Evolutionary conservation across 1,140 invertebrate species (phyloP).

Genomic region (Danaus melanippus): DNA sequence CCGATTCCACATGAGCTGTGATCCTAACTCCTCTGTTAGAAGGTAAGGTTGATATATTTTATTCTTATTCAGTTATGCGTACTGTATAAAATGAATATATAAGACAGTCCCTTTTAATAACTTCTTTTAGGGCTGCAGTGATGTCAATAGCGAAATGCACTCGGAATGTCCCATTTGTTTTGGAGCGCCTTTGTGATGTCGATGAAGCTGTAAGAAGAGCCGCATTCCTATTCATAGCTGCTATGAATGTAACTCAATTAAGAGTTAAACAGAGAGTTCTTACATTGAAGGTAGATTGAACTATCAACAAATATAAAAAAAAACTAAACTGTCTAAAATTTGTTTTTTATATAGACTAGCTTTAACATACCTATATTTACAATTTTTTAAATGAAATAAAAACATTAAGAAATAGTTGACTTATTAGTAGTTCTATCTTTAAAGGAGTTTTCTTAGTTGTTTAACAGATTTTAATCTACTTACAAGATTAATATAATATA

Average conservation of each 20-base stretch:
- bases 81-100: background rate
- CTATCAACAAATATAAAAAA: too few species aligned
- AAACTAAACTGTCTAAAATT: too few species aligned
- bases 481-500: background rate
- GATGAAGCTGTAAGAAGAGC: slow-evolving; percentile 82
- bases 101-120: slow-evolving; percentile 6
- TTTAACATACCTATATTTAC: too few species aligned
- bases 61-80: background rate
- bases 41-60: slow-evolving; percentile 39
- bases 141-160: slow-evolving; percentile 77
- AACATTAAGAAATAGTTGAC: background rate
- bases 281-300: slow-evolving; percentile 49
- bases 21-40: slow-evolving; percentile 82
- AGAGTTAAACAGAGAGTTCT: slow-evolving; percentile 60
- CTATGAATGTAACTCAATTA: slow-evolving; percentile 63
- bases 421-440: too few species aligned
- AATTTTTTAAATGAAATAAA: background rate
- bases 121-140: slow-evolving; percentile 71
- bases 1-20: slow-evolving; percentile 82
- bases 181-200: slow-evolving; percentile 81
- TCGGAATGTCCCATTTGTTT: slow-evolving; percentile 77
- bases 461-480: too few species aligned
- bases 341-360: too few species aligned
- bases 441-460: too few species aligned
- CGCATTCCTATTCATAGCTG: slow-evolving; percentile 80